These are phyloP conservation scores for Beroe ovata DNA, from an alignment of 37 sponge, comb jelly and placozoan species.

Conservation along the genomic window DNA sequence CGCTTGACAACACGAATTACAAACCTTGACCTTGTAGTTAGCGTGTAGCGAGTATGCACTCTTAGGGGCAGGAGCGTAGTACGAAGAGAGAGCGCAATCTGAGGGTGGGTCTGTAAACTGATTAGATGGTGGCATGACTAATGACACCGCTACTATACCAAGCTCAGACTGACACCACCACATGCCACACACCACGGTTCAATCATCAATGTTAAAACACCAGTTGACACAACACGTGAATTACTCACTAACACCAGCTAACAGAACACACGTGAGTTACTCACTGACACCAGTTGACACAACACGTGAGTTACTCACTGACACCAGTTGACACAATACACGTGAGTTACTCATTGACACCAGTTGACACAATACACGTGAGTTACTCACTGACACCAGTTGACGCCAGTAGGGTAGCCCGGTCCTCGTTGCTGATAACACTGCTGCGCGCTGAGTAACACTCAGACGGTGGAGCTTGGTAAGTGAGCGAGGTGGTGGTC, in stretches of 20 bases:
- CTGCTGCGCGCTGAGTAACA: conserved; percentile 30
- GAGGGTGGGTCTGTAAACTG: background rate
- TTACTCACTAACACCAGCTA: no score
- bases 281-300: conserved; percentile 38
- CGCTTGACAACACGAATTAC: background rate
- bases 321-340: no score
- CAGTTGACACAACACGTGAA: no score
- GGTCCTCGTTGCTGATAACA: background rate
- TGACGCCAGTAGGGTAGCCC: conserved; percentile 8
- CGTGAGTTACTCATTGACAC: no score
- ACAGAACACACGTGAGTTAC: no score
- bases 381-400: conserved; percentile 57
- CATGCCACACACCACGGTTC: background rate
- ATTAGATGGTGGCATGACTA: no score
- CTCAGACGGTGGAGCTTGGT: conserved; percentile 50
- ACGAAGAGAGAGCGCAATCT: conserved; percentile 51
- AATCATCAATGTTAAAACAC: no score
- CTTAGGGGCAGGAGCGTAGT: background rate
- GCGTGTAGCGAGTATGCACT: background rate
- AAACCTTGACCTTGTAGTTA: background rate
- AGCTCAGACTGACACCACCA: no score
- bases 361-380: no score
- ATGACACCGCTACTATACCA: no score
- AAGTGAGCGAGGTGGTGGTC: conserved; percentile 37
- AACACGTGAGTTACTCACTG: no score